phyloP scores from a whole-genome alignment of 2,888 invertebrate species.

The Erynnis tages region DNA sequence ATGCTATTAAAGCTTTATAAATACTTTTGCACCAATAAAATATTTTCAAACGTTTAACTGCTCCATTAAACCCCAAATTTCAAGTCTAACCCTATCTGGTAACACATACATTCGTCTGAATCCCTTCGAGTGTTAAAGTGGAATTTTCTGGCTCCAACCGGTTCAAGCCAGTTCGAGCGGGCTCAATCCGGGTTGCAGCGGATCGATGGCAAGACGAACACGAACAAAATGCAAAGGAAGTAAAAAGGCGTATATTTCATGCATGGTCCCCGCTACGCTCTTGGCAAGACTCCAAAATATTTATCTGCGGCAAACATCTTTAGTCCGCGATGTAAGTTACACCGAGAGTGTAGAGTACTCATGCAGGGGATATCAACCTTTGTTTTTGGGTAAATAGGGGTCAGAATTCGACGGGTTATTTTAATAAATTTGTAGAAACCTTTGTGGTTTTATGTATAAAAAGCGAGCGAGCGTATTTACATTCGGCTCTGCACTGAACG shows the following conservation, averaged over 20 bases:
- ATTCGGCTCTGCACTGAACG: constrained; percentile 30
- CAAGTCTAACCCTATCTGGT: constrained; percentile 14
- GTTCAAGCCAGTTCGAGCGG: constrained; percentile 16
- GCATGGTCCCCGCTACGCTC: constrained; percentile 34
- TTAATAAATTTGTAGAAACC: constrained; percentile 26
- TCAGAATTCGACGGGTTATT: constrained; percentile 16
- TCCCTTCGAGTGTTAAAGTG: constrained; percentile 21
- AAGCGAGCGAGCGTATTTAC: constrained; percentile 33
- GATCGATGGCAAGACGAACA: constrained; percentile 34
- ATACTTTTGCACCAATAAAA: background rate
- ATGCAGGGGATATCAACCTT: constrained; percentile 15
- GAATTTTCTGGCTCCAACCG: constrained; percentile 21
- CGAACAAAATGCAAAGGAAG: constrained; percentile 33
- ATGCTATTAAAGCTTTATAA: too few species aligned
- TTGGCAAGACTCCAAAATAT: constrained; percentile 38
- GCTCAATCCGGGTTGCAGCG: constrained; percentile 29
- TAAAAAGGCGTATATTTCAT: constrained; percentile 40
- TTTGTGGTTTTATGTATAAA: constrained; percentile 29
- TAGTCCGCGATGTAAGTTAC: constrained; percentile 27
- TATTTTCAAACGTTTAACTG: background rate
- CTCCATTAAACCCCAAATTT: background rate
- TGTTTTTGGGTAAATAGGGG: constrained; percentile 10
- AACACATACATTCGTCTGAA: constrained; percentile 15
- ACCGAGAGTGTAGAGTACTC: constrained; percentile 14
- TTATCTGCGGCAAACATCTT: constrained; percentile 39